These are phyloP conservation scores for Megaceryle maxima DNA, from an alignment of 2,113 vertebrate species.

Conservation along the genomic window DNA sequence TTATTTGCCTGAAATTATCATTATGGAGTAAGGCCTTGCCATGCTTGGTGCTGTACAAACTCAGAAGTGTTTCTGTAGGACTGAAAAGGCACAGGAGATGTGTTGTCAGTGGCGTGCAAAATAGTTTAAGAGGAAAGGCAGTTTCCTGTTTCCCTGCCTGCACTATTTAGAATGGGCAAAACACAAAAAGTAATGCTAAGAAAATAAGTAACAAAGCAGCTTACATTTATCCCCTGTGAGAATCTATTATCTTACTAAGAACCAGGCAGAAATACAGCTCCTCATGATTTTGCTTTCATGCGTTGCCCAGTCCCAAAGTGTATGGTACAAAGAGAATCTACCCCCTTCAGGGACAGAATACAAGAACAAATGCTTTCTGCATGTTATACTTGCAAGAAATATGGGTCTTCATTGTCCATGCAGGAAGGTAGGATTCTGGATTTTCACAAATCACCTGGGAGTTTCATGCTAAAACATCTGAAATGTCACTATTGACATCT, in stretches of 20 bases:
- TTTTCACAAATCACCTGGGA: not conserved
- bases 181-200: not conserved
- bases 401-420: not conserved
- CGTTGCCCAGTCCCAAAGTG: not conserved
- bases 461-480: not conserved
- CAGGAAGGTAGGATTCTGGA: not conserved
- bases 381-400: not conserved
- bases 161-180: not conserved
- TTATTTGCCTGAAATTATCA: not conserved
- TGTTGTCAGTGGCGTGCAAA: not conserved
- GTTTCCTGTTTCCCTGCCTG: not conserved
- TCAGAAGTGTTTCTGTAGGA: not conserved
- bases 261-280: not conserved
- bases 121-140: not conserved
- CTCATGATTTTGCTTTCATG: slow-evolving; percentile 30
- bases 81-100: not conserved
- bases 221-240: not conserved
- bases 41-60: not conserved
- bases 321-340: not conserved
- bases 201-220: slow-evolving; percentile 24
- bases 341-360: not conserved
- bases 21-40: not conserved
- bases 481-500: not conserved
- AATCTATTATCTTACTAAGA: slow-evolving; percentile 5
- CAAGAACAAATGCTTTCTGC: not conserved